A percentile compares a stretch with the other conserved stretches of the same genome.
Conservation (phyloP, 92 coral and sea anemone genomes). For the Siderastrea radians region DNA sequence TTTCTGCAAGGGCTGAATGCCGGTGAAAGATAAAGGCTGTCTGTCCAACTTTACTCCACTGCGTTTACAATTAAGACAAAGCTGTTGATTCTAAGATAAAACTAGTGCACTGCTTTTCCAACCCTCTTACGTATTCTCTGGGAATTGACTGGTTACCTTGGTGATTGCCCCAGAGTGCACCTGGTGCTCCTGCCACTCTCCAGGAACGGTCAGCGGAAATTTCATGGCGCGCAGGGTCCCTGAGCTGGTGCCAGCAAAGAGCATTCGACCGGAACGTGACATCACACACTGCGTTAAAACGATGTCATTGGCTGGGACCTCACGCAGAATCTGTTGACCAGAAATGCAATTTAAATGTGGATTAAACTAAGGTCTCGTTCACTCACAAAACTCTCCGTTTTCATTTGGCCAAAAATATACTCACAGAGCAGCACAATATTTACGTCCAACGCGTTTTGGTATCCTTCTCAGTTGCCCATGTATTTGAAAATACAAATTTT, state of each 20-base stretch:
- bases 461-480: no score
- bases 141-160: slow-evolving; percentile 68
- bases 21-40: neutral
- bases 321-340: slow-evolving; percentile 88
- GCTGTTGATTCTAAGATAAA: no score
- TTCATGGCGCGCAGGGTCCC: slow-evolving; percentile 99
- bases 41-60: no score
- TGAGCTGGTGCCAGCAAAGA: slow-evolving; percentile 93
- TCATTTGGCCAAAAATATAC: no score
- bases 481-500: no score
- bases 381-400: no score
- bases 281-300: slow-evolving; percentile 95
- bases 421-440: no score
- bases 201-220: slow-evolving; percentile 98
- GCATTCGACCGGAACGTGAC: slow-evolving; percentile 99
- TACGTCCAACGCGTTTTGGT: no score
- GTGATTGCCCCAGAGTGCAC: slow-evolving; percentile 94
- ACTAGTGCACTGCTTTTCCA: neutral
- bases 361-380: no score
- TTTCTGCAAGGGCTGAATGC: no score
- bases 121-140: neutral
- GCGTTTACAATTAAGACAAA: no score
- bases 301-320: slow-evolving; percentile 92
- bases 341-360: no score
- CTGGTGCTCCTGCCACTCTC: slow-evolving; percentile 99